Conservation (phyloP, 2,888 invertebrate species). For the Clostera curtula region DNA sequence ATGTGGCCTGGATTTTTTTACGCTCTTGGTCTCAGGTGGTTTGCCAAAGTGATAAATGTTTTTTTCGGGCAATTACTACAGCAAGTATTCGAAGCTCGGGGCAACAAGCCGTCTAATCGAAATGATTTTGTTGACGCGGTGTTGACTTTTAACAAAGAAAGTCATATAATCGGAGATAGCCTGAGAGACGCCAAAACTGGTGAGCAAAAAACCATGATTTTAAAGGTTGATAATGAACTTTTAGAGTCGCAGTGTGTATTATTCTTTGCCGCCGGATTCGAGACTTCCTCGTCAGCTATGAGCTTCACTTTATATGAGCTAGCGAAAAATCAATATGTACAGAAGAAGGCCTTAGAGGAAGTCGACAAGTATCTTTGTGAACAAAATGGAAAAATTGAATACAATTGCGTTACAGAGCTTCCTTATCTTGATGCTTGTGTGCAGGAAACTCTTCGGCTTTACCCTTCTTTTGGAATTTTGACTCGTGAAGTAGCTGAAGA, state of each 20-base stretch:
- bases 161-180: slow-evolving; percentile 30
- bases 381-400: slow-evolving; percentile 21
- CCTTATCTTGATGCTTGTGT: slow-evolving; percentile 41
- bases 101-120: slow-evolving; percentile 24
- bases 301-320: slow-evolving; percentile 36
- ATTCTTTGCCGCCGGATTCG: slow-evolving; percentile 55
- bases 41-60: slow-evolving; percentile 20
- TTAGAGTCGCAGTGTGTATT: slow-evolving; percentile 65
- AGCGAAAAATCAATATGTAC: slow-evolving; percentile 30
- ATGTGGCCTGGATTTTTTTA: slow-evolving; percentile 45
- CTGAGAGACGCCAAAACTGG: slow-evolving; percentile 25
- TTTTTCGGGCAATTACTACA: slow-evolving; percentile 34
- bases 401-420: slow-evolving; percentile 38
- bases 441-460: slow-evolving; percentile 37
- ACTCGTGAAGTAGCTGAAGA: slow-evolving; percentile 39
- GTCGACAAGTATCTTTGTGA: slow-evolving; percentile 33
- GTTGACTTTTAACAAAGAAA: slow-evolving; percentile 30
- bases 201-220: slow-evolving; percentile 17
- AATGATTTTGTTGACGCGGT: slow-evolving; percentile 44
- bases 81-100: slow-evolving; percentile 28
- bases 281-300: slow-evolving; percentile 38
- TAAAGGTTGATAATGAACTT: slow-evolving; percentile 47
- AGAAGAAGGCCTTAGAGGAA: slow-evolving; percentile 29
- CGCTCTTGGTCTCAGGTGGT: slow-evolving; percentile 23
- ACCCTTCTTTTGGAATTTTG: slow-evolving; percentile 36